A percentile compares a stretch with the other conserved stretches of the same genome.
Conservation (phyloP, 2,113 vertebrate species). For the Smithornis capensis region DNA sequence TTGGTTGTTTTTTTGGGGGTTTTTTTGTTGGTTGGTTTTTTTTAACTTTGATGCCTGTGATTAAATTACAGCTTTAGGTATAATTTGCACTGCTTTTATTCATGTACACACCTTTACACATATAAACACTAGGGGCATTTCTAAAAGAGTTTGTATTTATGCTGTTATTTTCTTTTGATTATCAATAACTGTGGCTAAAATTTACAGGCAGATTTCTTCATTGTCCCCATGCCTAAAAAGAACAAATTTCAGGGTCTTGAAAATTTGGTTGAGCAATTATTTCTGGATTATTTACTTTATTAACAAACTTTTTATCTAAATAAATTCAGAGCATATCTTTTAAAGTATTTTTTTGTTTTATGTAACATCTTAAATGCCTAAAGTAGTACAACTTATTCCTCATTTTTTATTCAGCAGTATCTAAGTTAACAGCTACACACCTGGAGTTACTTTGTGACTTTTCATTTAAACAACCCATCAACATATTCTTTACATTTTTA, state of each 20-base stretch:
- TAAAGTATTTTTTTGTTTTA: background rate
- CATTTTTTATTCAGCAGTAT: background rate
- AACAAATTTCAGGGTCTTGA: background rate
- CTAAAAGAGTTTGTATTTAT: background rate
- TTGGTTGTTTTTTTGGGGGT: background rate
- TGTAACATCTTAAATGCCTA: background rate
- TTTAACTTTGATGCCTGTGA: background rate
- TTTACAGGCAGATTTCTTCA: background rate
- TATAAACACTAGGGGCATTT: background rate
- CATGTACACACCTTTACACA: background rate
- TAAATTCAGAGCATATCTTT: background rate
- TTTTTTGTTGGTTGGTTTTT: background rate
- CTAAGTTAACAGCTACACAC: background rate
- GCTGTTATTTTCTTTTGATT: background rate
- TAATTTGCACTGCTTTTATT: background rate
- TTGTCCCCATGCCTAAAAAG: background rate
- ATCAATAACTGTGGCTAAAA: background rate
- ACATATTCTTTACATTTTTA: background rate
- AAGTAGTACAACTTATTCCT: background rate
- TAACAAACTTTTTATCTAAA: background rate
- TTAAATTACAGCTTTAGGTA: background rate
- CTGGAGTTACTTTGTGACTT: background rate
- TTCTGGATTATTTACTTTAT: background rate
- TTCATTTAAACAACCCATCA: background rate
- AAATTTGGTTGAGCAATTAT: background rate